Conservation (phyloP, 2,113 vertebrate genomes). For the Chlorocebus sabaeus region DNA sequence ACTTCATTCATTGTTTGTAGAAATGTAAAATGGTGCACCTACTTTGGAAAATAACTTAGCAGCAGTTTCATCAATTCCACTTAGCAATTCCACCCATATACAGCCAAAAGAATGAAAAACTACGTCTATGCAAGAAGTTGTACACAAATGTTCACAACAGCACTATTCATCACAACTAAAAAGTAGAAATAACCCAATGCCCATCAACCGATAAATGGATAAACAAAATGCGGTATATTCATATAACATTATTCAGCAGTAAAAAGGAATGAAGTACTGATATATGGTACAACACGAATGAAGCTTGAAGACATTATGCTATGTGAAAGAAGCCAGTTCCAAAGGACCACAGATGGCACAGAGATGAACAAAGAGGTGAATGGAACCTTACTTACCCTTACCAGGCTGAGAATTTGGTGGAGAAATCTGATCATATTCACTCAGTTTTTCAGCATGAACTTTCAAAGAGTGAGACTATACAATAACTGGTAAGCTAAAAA, state of each 20-base stretch:
- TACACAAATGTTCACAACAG: background rate
- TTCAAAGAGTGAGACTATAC: slow-evolving; percentile 87
- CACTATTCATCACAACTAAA: background rate
- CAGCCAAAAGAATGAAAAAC: background rate
- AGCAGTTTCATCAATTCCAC: background rate
- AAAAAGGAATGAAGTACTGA: background rate
- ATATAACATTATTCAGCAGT: background rate
- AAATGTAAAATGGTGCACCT: background rate
- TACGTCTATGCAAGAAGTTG: background rate
- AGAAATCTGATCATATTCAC: slow-evolving; percentile 63
- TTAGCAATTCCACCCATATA: background rate
- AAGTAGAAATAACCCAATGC: background rate
- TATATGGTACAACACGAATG: background rate
- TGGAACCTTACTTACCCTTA: slow-evolving; percentile 72
- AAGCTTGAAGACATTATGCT: background rate
- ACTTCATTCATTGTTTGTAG: background rate
- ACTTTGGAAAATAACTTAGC: background rate
- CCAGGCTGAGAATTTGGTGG: slow-evolving; percentile 56
- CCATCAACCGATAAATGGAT: background rate
- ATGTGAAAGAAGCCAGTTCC: background rate
- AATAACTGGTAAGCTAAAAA: slow-evolving; percentile 85
- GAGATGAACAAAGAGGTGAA: background rate
- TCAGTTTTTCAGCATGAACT: slow-evolving; percentile 85
- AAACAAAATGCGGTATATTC: background rate
- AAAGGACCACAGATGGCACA: background rate